These are phyloP conservation scores for Dione vanillae DNA, from an alignment of 2,888 invertebrate species.

Conservation along the genomic window DNA sequence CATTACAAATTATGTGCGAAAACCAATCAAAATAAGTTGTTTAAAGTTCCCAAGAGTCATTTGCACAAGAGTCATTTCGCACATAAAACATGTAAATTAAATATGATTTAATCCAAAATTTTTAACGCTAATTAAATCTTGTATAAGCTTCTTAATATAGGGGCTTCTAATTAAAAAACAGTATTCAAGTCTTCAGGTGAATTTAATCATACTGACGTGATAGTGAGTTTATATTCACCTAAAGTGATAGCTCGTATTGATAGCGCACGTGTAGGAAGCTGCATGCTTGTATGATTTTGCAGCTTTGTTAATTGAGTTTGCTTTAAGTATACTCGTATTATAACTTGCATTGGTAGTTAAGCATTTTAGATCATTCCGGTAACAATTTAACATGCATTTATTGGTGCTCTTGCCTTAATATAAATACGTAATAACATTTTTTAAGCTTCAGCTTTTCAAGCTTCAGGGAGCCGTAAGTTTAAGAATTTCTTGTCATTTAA, in stretches of 20 bases:
- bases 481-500: no score
- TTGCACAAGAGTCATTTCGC: background rate
- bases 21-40: background rate
- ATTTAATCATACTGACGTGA: conserved; percentile 1
- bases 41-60: background rate
- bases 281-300: background rate
- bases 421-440: no score
- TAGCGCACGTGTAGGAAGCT: conserved; percentile 27
- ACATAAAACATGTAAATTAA: conserved; percentile 1
- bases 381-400: no score
- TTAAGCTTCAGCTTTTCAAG: no score
- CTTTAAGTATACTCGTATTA: background rate
- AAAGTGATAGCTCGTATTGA: conserved; percentile 23
- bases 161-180: background rate
- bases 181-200: conserved; percentile 15
- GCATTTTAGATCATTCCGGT: background rate
- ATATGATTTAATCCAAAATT: background rate
- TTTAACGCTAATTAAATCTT: conserved; percentile 3
- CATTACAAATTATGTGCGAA: background rate
- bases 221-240: no score
- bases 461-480: no score
- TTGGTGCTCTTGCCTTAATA: no score
- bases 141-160: background rate
- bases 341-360: background rate
- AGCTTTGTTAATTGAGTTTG: conserved; percentile 14